Evolutionary conservation across 2,113 vertebrate genomes (phyloP), one percentile per base, ranked within the genome.

Genomic region (Gymnogyps californianus): DNA sequence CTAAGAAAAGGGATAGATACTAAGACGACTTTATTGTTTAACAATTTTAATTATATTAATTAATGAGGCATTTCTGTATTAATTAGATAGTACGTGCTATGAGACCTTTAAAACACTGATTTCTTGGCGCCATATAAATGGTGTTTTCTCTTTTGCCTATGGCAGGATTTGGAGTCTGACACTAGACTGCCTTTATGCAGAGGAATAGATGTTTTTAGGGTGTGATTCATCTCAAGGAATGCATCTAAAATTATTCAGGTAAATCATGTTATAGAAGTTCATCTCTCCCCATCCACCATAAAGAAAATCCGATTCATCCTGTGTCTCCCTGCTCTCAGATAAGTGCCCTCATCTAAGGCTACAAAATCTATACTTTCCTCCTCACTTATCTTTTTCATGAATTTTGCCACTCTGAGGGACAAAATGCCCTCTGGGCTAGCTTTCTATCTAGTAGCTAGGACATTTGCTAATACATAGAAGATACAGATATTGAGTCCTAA

Each of bases 171-270:
- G 38, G 36, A 64, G 16, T 89, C 47, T 89, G 51, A 71, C 38
- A 42, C 17, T 55, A n/a, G 51, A 64, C 38, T 86, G 16, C 5
- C 42, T 79, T 65, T 69, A 16, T 46, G 67, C 24, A 92, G 83
- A 81, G 34, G 93, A 91, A 82, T 46, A 62, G 11, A 38, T 78
- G 42, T 1, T 46, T 92, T 84, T 71, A 64, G 29, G 13, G 26
- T 82, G 38, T 57, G 57, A 87, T 93, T 94, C 42, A 67, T 94
- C 77, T 91, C 16, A 34, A 82, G 32, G 55, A 82, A 82, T 71
- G 38, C 42, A 87, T 79, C 29, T 89, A 82, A 94, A 91, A 91
- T 87, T 95, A 82, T 92, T 93, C 59, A 59, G 83, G 62, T 94
- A 95, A 93, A 96, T 89, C 69, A 70, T 11, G 11, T 51, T 71